phyloP scores from a whole-genome alignment of 2,113 vertebrate genomes.

The Mesocricetus auratus region DNA sequence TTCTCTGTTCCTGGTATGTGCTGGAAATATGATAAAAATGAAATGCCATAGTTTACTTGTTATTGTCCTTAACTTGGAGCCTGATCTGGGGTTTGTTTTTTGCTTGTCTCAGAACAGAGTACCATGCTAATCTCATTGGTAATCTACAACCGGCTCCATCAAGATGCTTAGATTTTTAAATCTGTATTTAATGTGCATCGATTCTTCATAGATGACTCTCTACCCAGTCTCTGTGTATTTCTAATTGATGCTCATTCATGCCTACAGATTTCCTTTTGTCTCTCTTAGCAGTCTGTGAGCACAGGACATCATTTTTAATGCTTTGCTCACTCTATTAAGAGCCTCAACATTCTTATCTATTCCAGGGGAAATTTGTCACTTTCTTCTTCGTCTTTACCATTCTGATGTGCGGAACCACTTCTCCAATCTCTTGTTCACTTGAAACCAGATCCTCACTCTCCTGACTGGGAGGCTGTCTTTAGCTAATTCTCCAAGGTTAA shows the following conservation, averaged over 20 bases:
- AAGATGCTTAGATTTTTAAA: slow-evolving; percentile 38
- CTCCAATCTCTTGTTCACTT: neutral
- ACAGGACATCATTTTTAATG: slow-evolving; percentile 4
- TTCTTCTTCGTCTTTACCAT: neutral
- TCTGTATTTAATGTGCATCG: slow-evolving; percentile 23
- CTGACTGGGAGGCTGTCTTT: neutral
- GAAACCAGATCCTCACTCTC: neutral
- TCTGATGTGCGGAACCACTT: neutral
- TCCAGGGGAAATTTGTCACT: neutral
- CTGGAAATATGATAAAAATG: neutral
- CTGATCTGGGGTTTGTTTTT: slow-evolving; percentile 9
- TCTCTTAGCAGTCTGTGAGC: neutral
- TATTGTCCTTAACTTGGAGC: neutral
- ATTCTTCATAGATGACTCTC: slow-evolving; percentile 42
- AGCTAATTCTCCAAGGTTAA: neutral
- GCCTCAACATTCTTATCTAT: neutral
- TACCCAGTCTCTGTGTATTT: slow-evolving; percentile 32
- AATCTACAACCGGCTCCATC: neutral
- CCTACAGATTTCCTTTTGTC: slow-evolving; percentile 1
- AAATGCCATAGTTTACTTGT: neutral
- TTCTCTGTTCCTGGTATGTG: neutral
- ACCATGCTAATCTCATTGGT: neutral
- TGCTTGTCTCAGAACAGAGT: neutral
- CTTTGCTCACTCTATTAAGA: slow-evolving; percentile 21
- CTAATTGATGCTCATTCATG: slow-evolving; percentile 46